These are phyloP conservation scores for Sitta europaea DNA, from an alignment of 2,113 vertebrate genomes.

Conservation along the genomic window DNA sequence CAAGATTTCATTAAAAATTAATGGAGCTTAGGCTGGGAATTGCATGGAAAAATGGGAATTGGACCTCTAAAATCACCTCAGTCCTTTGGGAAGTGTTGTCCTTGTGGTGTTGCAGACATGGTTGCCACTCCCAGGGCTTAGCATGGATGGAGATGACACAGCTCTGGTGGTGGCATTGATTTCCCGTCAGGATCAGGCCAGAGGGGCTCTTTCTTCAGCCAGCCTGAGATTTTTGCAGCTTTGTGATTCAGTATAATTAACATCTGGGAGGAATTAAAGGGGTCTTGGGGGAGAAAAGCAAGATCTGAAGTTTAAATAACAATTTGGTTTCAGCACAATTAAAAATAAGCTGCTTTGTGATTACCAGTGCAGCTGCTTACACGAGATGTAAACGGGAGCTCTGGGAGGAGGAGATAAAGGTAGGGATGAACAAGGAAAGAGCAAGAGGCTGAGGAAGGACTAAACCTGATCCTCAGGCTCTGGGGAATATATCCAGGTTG, in stretches of 20 bases:
- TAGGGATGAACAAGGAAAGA: neutral
- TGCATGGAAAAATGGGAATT: neutral
- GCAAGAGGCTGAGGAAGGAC: neutral
- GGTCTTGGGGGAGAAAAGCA: conserved; percentile 34
- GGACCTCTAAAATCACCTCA: neutral
- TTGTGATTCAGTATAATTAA: conserved; percentile 15
- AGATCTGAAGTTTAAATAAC: conserved; percentile 57
- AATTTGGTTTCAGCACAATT: conserved; percentile 10
- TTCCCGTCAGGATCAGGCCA: neutral
- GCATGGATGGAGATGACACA: neutral
- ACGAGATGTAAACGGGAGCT: neutral
- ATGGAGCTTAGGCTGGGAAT: neutral
- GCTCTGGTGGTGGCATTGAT: neutral
- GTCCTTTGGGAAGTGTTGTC: neutral
- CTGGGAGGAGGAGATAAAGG: neutral
- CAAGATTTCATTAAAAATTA: neutral
- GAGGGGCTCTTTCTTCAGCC: neutral
- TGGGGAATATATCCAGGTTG: neutral
- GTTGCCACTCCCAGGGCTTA: neutral
- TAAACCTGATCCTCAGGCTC: neutral
- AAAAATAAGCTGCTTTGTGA: conserved; percentile 37
- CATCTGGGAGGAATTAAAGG: conserved; percentile 47
- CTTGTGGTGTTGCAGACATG: rapidly evolving
- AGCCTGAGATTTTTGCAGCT: neutral
- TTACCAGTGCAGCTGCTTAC: neutral